phyloP scores from a whole-genome alignment of 1,140 invertebrate genomes.

The Sminthurinus signatus region DNA sequence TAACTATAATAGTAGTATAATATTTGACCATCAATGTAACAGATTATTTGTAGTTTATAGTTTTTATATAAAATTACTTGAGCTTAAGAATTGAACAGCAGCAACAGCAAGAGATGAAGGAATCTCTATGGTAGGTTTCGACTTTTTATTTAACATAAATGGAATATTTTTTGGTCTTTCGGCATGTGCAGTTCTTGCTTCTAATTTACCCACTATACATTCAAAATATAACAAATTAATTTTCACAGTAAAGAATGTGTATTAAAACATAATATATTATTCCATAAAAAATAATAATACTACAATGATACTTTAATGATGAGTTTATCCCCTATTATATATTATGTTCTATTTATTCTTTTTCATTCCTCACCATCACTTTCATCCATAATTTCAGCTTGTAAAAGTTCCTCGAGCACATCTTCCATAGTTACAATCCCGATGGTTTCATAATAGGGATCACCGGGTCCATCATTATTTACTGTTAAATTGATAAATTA shows the following conservation, averaged over 20 bases:
- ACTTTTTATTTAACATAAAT: constrained; percentile 6
- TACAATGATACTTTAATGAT: no score
- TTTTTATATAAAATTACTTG: constrained; percentile 21
- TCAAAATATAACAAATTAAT: no score
- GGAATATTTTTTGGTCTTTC: constrained; percentile 20
- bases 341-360: no score
- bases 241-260: no score
- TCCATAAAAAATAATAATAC: no score
- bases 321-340: no score
- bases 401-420: constrained; percentile 52
- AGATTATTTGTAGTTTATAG: neutral
- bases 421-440: constrained; percentile 52
- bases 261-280: no score
- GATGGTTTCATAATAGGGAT: constrained; percentile 49
- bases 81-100: constrained; percentile 26
- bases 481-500: no score
- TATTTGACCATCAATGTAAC: neutral
- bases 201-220: constrained; percentile 23
- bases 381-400: constrained; percentile 43
- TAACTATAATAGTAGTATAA: neutral
- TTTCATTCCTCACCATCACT: constrained; percentile 32
- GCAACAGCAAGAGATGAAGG: constrained; percentile 21
- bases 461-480: constrained; percentile 46
- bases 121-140: constrained; percentile 15
- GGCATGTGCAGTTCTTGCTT: constrained; percentile 16